Evolutionary conservation across 2,113 vertebrate species (phyloP), one percentile per base, ranked within the genome.

Genomic region (Chunga burmeisteri): DNA sequence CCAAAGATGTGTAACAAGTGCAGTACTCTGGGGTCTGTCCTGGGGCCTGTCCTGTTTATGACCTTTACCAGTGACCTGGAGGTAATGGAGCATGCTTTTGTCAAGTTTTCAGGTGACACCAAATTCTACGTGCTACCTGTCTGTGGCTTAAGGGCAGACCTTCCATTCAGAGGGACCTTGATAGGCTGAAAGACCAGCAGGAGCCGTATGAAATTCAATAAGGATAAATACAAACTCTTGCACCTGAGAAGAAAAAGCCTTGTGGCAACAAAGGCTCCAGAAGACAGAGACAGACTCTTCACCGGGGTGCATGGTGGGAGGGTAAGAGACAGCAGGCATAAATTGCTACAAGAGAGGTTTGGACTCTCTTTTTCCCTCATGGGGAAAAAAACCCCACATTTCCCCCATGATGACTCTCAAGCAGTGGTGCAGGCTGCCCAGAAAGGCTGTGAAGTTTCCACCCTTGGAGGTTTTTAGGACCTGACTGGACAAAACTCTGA

Each of bases 191-290:
- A 27, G 40, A 22, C 34, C 61, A 75, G 22, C 36, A 71, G 52
- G 30, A 80, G 40, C 14, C 9, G 3, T 17, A 18, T 0, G 0
- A 70, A 82, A 46, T 56, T 62, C 34, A 53, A 0, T 36, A 56
- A 61, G 34, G 22, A 80, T 66, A 62, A 66, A 52, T 61, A 46
- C 9, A 26, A 53, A 58, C 26, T 10, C 36, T 71, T 66, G 66
- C 22, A 38, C 30, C 22, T 62, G 26, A 36, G 27, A 61, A 83
- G 17, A 46, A 80, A 70, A 71, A 22, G 8, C 9, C 25, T 5
- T n/a, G 16, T 42, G 53, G 65, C n/a, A 65, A 30, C 27, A 61
- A 65, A 61, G 9, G 10, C 32, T 70, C 32, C 53, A 70, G 73
- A 70, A 59, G 59, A 55, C 46, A 68, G 53, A 78, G 49, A 18